These are phyloP conservation scores for Melipona quadrifasciata DNA, from an alignment of 1,140 invertebrate species.

Conservation along the genomic window DNA sequence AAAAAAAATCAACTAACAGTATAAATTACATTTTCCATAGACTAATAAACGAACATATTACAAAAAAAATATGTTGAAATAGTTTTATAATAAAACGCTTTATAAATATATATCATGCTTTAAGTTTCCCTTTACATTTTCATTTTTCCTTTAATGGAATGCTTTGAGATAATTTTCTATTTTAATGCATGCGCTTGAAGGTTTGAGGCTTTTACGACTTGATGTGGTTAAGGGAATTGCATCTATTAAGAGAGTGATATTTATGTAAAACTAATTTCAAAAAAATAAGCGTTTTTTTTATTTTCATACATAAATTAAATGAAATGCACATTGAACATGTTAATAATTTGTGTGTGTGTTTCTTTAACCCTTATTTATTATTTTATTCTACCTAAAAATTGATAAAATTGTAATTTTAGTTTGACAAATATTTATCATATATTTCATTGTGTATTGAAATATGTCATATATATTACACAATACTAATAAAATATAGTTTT, in stretches of 20 bases:
- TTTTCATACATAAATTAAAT: background rate
- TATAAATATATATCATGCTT: constrained; percentile 60
- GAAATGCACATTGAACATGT: background rate
- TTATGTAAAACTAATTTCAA: background rate
- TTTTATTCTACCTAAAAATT: background rate
- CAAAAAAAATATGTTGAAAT: constrained; percentile 55
- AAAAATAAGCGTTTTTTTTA: background rate
- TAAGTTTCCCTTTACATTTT: constrained; percentile 60
- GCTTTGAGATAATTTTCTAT: constrained; percentile 8
- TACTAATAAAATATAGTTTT: constrained; percentile 9
- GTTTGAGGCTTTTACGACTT: background rate
- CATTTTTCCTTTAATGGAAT: constrained; percentile 54
- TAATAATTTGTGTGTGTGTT: background rate
- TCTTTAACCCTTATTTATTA: background rate
- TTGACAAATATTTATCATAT: background rate
- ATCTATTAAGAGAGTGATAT: background rate
- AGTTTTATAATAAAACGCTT: constrained; percentile 71
- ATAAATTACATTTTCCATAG: constrained; percentile 52
- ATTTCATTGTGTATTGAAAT: constrained; percentile 13
- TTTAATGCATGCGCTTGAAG: constrained; percentile 26
- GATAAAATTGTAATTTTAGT: background rate
- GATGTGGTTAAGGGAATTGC: background rate
- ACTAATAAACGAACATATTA: constrained; percentile 57
- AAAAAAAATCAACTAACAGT: constrained; percentile 20
- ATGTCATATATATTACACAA: background rate